Conservation (phyloP, 2,797 vertebrate species). For the Masticophis lateralis region DNA sequence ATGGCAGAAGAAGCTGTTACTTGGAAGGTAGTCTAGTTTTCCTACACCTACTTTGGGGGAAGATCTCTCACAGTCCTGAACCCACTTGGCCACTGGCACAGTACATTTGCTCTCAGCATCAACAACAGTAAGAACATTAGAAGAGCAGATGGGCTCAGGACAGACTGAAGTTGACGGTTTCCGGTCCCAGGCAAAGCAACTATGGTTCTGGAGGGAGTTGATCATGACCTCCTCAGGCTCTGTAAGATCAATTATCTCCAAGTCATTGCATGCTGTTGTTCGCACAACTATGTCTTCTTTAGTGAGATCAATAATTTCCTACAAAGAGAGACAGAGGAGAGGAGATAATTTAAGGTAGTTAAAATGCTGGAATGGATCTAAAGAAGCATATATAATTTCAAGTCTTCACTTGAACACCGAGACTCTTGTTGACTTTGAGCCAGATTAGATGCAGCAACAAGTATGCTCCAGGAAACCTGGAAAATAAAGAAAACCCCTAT, state of each 20-base stretch:
- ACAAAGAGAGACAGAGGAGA: slow-evolving; percentile 9
- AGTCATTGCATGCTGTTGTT: neutral
- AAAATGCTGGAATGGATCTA: neutral
- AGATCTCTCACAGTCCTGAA: fast-evolving
- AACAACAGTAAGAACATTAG: slow-evolving; percentile 5
- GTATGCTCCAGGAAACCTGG: neutral
- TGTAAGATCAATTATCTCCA: slow-evolving; percentile 68
- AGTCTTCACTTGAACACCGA: neutral
- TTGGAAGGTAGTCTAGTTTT: neutral
- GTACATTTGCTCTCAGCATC: neutral
- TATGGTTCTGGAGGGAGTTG: slow-evolving; percentile 36
- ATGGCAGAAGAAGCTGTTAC: slow-evolving; percentile 17
- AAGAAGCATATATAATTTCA: neutral
- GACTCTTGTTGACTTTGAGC: neutral
- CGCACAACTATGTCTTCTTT: slow-evolving; percentile 36
- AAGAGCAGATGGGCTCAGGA: slow-evolving; percentile 20
- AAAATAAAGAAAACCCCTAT: neutral
- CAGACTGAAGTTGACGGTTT: neutral
- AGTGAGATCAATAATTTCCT: slow-evolving; percentile 77
- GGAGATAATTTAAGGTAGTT: neutral
- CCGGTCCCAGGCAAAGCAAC: neutral
- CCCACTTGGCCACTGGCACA: fast-evolving
- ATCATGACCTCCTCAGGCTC: slow-evolving; percentile 45
- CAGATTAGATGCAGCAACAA: neutral
- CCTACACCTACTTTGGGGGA: fast-evolving